Conservation (phyloP, 2,797 vertebrate species). For the Thunnus albacares region DNA sequence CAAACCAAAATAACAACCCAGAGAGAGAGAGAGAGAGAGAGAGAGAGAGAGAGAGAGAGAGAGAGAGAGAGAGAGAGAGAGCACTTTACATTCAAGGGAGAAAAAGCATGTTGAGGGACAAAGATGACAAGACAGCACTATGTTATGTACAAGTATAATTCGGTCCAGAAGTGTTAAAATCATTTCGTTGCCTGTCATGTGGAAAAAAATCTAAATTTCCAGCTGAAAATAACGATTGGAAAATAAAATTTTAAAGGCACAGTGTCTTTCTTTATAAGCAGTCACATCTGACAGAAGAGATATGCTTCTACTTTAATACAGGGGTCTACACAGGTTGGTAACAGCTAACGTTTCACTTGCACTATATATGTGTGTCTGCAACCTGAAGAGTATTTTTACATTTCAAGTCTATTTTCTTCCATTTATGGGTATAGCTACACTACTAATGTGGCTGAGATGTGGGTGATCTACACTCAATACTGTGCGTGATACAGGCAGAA, state of each 20-base stretch:
- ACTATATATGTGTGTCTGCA: too few species aligned
- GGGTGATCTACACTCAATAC: too few species aligned
- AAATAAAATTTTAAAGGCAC: not conserved
- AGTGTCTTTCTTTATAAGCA: not conserved
- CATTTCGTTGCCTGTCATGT: conserved; percentile 9
- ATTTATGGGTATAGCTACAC: too few species aligned
- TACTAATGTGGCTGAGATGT: too few species aligned
- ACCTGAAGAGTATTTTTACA: too few species aligned
- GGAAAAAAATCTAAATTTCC: not conserved
- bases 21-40: conserved; percentile 38
- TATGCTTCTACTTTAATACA: too few species aligned
- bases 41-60: conserved; percentile 27
- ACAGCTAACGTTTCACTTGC: too few species aligned
- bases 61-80: conserved; percentile 12
- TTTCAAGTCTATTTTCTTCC: too few species aligned
- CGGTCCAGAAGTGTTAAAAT: conserved; percentile 4
- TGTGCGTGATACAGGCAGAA: too few species aligned
- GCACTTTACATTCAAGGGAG: conserved; percentile 42
- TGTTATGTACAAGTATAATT: not conserved
- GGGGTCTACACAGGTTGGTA: too few species aligned
- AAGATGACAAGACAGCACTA: conserved; percentile 62
- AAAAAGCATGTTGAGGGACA: conserved; percentile 52
- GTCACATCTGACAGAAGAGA: too few species aligned
- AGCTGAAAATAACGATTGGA: not conserved
- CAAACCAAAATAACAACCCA: conserved; percentile 81